phyloP scores from a whole-genome alignment of 2,888 invertebrate species.

The Camptogramma bilineatum region DNA sequence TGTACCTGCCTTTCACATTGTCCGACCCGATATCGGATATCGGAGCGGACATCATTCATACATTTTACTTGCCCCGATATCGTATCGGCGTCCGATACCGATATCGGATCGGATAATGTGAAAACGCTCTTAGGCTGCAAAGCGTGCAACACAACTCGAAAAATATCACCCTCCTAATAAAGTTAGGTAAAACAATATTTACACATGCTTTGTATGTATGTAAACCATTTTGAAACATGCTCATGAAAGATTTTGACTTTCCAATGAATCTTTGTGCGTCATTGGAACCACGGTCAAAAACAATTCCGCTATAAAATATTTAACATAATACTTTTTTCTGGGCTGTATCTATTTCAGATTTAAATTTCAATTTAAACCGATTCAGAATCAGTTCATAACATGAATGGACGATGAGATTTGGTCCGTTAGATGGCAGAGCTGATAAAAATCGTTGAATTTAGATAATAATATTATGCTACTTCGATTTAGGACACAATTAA shows the following conservation, averaged over 20 bases:
- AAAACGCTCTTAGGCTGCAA: too few relatives aligned
- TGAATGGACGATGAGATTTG: constrained; percentile 5
- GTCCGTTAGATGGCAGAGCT: constrained; percentile 9
- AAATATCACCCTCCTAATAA: too few relatives aligned
- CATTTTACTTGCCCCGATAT: too few relatives aligned
- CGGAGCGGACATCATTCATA: too few relatives aligned
- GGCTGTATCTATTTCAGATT: constrained; percentile 15
- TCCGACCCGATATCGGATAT: too few relatives aligned
- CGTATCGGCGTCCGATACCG: too few relatives aligned
- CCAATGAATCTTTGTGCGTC: constrained; percentile 36
- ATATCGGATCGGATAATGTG: too few relatives aligned
- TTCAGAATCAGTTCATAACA: constrained; percentile 13
- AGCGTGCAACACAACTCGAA: too few relatives aligned
- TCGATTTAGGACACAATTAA: background rate
- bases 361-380: constrained; percentile 12
- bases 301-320: constrained; percentile 13
- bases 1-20: too few relatives aligned
- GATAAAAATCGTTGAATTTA: background rate
- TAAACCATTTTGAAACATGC: constrained; percentile 22
- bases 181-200: too few relatives aligned
- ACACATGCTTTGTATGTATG: background rate
- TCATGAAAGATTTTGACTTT: constrained; percentile 28
- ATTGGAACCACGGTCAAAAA: constrained; percentile 29
- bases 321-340: constrained; percentile 7
- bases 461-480: too few relatives aligned